Conservation (phyloP, 2,113 vertebrate genomes). For the Rhinoptilus africanus region DNA sequence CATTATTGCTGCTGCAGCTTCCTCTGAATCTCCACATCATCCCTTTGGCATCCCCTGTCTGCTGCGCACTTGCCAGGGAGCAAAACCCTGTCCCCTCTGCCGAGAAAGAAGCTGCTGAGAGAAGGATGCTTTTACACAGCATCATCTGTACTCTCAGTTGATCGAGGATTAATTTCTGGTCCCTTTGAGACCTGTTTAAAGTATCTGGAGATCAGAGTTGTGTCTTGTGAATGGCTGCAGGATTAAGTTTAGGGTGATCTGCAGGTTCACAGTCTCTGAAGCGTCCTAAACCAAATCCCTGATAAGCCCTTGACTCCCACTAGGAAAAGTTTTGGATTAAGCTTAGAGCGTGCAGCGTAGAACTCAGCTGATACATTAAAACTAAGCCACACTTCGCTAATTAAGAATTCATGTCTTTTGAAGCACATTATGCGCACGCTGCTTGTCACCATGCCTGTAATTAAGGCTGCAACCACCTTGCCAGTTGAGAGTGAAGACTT, state of each 20-base stretch:
- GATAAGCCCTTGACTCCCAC: background rate
- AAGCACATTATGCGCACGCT: background rate
- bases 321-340: background rate
- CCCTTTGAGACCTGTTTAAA: background rate
- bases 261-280: background rate
- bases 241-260: conserved; percentile 5
- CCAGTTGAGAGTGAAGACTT: background rate
- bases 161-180: background rate
- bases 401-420: background rate
- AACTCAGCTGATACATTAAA: background rate
- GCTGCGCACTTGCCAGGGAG: background rate
- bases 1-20: background rate
- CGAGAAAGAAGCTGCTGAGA: rapidly evolving
- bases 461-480: background rate
- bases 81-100: background rate
- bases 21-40: background rate
- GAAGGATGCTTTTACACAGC: background rate
- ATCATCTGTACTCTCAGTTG: background rate
- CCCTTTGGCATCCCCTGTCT: background rate
- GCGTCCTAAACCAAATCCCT: background rate
- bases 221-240: background rate
- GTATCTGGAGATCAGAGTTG: background rate
- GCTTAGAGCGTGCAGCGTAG: background rate
- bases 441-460: background rate
- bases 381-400: background rate